Evolutionary conservation across 2,888 invertebrate species (phyloP), one percentile per base, ranked within the genome.

Genomic region (Tetramorium bicarinatum): DNA sequence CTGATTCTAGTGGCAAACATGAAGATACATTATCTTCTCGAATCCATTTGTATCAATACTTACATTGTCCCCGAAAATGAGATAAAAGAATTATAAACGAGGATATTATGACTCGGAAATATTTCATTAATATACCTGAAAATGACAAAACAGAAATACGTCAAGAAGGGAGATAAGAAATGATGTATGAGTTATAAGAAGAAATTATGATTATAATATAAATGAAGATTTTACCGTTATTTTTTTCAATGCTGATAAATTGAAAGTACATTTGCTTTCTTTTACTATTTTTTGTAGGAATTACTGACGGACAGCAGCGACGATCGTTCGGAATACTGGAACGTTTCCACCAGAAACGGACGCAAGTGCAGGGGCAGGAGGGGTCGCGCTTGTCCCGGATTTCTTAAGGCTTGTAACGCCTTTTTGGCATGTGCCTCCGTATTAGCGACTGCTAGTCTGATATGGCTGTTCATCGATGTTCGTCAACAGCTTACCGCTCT

Each of bases 381-480:
- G 83, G 91, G 92, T 86, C 92, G 90, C 84, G 95, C 95, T 69
- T 96, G 96, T 87, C 95, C 95, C 18, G 96, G 96, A 44, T 95
- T 96, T 88, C 93, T 96, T 84, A 95, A 96, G 77, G 96, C 96
- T 41, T 96, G 96, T 87, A 96, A 96, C 59, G 96, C 96, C 59
- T 95, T 96, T 67, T 95, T 96, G 21, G 95, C 96, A 80, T 96
- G 96, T 91, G 96, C 96, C 41, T 96, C 96, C 91, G 96, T 96
- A 71, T 96, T 97, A 47, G 96, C 96, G 18, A 97, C 97, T 11
- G 96, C 96, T 54, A 96, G 96, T 49, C 96, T 97, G 84, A 95
- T 97, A 85, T 97, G 97, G 97, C 95, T 97, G 76, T 97, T 97
- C 94, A 96, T 96, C 81, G 97, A 97, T 92, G 96, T 97, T 76